Base-by-base conservation (phyloP, 1,140 invertebrate genomes). In the Sycobia sp. region DNA sequence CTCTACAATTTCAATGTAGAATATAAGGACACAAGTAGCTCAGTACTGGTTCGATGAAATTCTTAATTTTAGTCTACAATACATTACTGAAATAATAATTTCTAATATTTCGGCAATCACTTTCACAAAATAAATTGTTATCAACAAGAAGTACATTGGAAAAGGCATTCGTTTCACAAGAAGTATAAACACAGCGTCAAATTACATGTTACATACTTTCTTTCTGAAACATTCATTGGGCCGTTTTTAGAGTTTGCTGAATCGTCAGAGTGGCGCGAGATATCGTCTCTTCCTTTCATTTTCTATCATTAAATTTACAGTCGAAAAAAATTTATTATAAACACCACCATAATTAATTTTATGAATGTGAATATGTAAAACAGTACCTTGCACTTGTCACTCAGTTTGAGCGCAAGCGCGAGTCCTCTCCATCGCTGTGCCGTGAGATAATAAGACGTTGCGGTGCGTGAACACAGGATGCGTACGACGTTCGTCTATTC, bases 351-450 rank as follows among this genome's bases (percentile, higher is more conserved):
- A 61, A 58, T 67, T 68, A 70, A 73, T 70, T 69, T 65, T 70
- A 75, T 77, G 64, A 76, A 76, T 76, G 67, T 79, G 72, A 76
- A 69, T 78, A 72, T 77, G 65, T 73, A 64, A 70, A 76, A 79
- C 83, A 83, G 80, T 84, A 84, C 83, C 83, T 84, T 84, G 83
- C 82, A 84, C 83, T 84, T 83, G 82, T 82, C 82, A 82, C 82
- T 84, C 82, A 76, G 81, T 84, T 84, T 84, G 83, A 84, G 82
- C 73, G 82, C 82, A 82, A 84, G 83, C 83, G 77, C 82, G 81
- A 76, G 83, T 82, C 73, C 76, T n/a, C n/a, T 82, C 82, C 81
- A 81, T 75, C 79, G 80, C 74, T 77, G 78, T 71, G 73, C 68
- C 74, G 73, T 76, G 76, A 75, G 57, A 55, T 32, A 43, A 51